A percentile compares a stretch with the other conserved stretches of the same genome.
Evolutionary conservation across 2,113 vertebrate species (phyloP).

Genomic region (Henicopernis longicauda): DNA sequence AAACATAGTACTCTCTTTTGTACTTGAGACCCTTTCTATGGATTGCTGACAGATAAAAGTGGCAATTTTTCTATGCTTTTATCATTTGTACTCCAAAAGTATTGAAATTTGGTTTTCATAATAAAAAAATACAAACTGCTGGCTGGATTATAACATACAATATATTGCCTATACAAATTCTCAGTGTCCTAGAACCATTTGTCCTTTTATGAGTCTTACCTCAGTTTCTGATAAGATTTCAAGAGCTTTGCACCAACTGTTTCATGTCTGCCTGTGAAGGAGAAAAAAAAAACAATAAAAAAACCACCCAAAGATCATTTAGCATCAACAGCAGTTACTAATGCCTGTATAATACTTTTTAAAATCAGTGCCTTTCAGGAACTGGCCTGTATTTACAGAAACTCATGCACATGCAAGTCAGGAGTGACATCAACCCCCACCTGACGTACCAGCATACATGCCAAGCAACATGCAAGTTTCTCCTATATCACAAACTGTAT

Average conservation of each 20-base stretch:
- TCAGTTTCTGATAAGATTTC: conserved; percentile 78
- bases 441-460: rapidly evolving
- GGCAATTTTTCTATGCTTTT: background rate
- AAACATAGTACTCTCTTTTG: background rate
- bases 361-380: background rate
- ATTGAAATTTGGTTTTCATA: background rate
- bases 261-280: conserved; percentile 77
- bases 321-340: background rate
- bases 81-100: background rate
- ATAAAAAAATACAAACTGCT: background rate
- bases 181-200: background rate
- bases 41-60: background rate
- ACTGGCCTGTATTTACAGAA: background rate
- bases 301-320: background rate
- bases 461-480: background rate
- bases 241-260: conserved; percentile 82
- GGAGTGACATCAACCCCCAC: background rate
- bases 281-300: background rate
- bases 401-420: background rate
- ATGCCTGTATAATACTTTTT: background rate
- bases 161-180: background rate
- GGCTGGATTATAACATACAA: background rate
- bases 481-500: background rate
- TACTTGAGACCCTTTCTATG: background rate
- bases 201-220: conserved; percentile 67